Base-by-base conservation (phyloP, 2,797 vertebrate genomes). In the Okamejei kenojei region DNA sequence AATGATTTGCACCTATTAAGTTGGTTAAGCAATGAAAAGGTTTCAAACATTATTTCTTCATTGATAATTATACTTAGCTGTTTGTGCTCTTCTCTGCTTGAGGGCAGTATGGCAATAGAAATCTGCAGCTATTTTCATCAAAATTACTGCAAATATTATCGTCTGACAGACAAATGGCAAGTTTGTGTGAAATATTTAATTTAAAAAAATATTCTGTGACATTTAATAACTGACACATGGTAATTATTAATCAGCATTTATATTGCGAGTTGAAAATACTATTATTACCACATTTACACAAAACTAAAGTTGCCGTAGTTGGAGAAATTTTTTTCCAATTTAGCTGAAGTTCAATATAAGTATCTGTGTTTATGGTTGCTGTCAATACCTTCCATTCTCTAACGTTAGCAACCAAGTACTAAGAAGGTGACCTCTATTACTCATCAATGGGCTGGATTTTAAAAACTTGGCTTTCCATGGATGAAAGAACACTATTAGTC, bases 401-500 rank as follows among this genome's bases (percentile, higher is more conserved):
- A 71, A 35, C 35, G 1, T 7, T 21, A 74, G 23, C 35, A 74
- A 54, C 23, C 26, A 54, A 54, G 35, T 91, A 45, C 9, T 74
- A 45, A 45, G 26, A 91, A 74, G 90, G 23, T 91, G 65, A 23
- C 88, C 71, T 91, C 63, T 54, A 91, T 91, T 29, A 54, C 90
- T 38, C 71, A 91, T 91, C 90, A 54, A 26, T 26, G 21, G 68
- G 23, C 68, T 91, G 10, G 35, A 91, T 74, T 45, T 74, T n/a
- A n/a, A 74, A 74, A 91, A 91, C 38, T 54, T 74, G 35, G 35
- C 19, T 45, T 38, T 74, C 35, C 90, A 74, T 91, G 90, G 90
- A 91, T 74, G 26, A 71, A 26, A 90, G 68, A 74, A 54, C 26
- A 54, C 71, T 29, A 29, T 54, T 91, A 74, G 68, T 74, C 90